Base-by-base conservation (phyloP, 2,888 invertebrate species). In the Pachymerium ferrugineum region DNA sequence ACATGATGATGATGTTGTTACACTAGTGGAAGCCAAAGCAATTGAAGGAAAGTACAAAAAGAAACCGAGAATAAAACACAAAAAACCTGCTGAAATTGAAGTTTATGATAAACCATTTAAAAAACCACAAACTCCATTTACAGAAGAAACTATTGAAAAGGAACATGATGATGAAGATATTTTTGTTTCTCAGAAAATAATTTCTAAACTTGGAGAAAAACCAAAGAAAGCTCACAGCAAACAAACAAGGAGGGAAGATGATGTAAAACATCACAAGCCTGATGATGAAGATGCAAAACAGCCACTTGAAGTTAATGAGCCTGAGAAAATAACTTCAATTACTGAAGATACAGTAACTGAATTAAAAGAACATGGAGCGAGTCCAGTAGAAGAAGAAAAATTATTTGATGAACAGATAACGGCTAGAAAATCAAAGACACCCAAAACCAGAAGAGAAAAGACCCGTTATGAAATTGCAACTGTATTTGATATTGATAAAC, bases 251-350 rank as follows among this genome's bases (percentile, higher is more conserved):
- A 8, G 10, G 12, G 62, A 62, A 16, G 8, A 14, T 16, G 62
- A 62, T 10, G 19, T 14, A 62, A 62, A 10, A 14, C 14, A 70
- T 31, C 8, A 70, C 12, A 70, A 70, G 16, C 33, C 16, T n/a
- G 31, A 35, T n/a, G 29, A 31, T 3, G 70, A n/a, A 3, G 31
- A 14, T 10, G 31, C 12, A 28, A 29, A 70, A 29, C n/a, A 70
- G 8, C 30, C 3, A 31, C 12, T 28, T 3, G 12, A 12, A 25
- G n/a, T 28, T 28, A 1, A 10, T 10, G 14, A 75, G 10, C n/a
- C 72, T 54, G 73, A 73, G 73, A 73, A 75, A 47, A 42, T 28
- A 47, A 76, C 70, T 70, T 30, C 12, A 70, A 22, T 30, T 29
- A 35, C 29, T n/a, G 28, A 72, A 69, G 74, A 74, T 35, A 29